Evolutionary conservation across 2,113 vertebrate genomes (phyloP), one percentile per base, ranked within the genome.

Genomic region (Hypomesus transpacificus): DNA sequence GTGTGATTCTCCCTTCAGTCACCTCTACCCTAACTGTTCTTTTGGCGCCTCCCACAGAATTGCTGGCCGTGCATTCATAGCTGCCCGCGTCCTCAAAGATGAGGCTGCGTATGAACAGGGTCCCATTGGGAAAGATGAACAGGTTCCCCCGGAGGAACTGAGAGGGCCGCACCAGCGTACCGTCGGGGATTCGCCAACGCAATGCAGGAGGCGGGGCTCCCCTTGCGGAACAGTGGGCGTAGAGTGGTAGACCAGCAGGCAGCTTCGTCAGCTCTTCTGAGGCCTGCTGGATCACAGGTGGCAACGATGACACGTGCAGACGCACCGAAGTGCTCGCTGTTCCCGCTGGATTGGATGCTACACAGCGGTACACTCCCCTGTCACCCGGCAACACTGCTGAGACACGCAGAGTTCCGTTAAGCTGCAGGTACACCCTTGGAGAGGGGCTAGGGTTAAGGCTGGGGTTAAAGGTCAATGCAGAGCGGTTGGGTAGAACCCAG

Each of bases 81-180:
- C 59, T 91, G 1, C 97, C 97, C 1, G 88, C 87, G 77, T 98
- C 92, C 39, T 83, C 87, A 54, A 90, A 85, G 0, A 89, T 90
- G 0, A 93, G 78, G 0, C 84, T 91, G 31, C 92, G 92, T 74
- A 98, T 92, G 70, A 94, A 94, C 1, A 99, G 92, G 0, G 97
- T 98, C 34, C 96, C 97, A 34, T 98, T 98, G 71, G 95, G 94
- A 80, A 98, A 94, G 71, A 98, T 95, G 76, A 96, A 97, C 9
- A 98, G 77, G 83, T 96, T 95, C 21, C 94, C 93, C 14, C 91
- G 92, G 64, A 98, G 80, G 80, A 95, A 96, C 87, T 98, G 96
- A 0, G 96, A 96, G 0, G 96, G 93, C 3, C 94, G 92, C 31
- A 98, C 76, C 1, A 93, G 91, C 0, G 89, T 91, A 6, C 97